Evolutionary conservation across 2,888 invertebrate species (phyloP).

Genomic region (Standfussiana lucernea): DNA sequence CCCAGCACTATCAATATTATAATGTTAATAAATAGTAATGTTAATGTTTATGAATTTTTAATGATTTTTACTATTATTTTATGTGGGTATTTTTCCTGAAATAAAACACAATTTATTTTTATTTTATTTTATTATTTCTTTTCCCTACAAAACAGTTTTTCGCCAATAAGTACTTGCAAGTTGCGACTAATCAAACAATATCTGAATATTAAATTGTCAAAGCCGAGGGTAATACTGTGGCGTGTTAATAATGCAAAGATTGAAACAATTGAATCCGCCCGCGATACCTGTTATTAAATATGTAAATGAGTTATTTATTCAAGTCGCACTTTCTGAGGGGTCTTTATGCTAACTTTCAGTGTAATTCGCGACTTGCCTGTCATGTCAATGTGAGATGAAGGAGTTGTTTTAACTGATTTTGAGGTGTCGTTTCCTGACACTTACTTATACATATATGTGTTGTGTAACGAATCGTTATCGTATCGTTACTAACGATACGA

Average conservation of each 20-base stretch:
- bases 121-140: not conserved
- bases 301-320: conserved; percentile 90
- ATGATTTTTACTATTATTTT: no score
- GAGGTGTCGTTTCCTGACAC: conserved; percentile 11
- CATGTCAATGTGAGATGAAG: conserved; percentile 63
- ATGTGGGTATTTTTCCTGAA: no score
- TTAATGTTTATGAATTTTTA: no score
- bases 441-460: not conserved
- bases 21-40: no score
- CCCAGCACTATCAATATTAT: not conserved
- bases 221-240: conserved; percentile 82
- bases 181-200: conserved; percentile 80
- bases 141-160: conserved; percentile 20
- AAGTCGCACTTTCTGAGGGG: conserved; percentile 78
- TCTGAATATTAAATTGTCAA: conserved; percentile 86
- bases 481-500: no score
- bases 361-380: conserved; percentile 68
- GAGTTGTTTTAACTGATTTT: conserved; percentile 22
- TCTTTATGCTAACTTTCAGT: conserved; percentile 71
- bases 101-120: no score
- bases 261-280: conserved; percentile 85
- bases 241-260: conserved; percentile 85
- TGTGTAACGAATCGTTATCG: no score
- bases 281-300: conserved; percentile 89
- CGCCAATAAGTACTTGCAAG: conserved; percentile 12